Base-by-base conservation (phyloP, 2,797 vertebrate genomes). In the Phaenicophaeus curvirostris region DNA sequence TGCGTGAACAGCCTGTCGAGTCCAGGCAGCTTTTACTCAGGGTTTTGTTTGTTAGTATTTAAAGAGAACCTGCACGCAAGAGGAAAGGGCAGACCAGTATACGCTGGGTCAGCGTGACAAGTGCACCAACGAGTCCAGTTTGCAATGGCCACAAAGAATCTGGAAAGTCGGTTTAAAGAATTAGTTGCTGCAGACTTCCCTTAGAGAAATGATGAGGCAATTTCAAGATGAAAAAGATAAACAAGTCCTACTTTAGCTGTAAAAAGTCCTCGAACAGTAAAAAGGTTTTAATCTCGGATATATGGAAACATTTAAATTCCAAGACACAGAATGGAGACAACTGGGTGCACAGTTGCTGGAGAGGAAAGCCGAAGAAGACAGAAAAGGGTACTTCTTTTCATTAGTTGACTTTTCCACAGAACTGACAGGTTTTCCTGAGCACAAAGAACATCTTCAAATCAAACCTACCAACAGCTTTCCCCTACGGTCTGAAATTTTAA, bases 391-490 rank as follows among this genome's bases (percentile, higher is more conserved):
- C 55, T 95, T 91, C 13, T 82, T 95, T 75, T 77, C 42, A 41
- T 87, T 95, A 92, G 90, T 16, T 86, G 48, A 76, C 57, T 90
- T 92, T 58, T 92, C 79, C 94, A 85, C 72, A 92, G 85, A 93
- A 91, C 44, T 30, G 58, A 93, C 31, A 74, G 37, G 53, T 24
- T 83, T 85, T 57, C 81, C 5, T 67, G 48, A 89, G 75, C 86
- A 96, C 76, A 97, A 94, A 95, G 93, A 94, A 96, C 2, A 15
- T 59, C 95, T 95, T 96, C 85, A 63, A 95, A 41, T 76, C 87
- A 93, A 80, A 95, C 74, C 74, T 75, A 94, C 39, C 62, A 92
- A 80, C 0, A 3, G 21, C n/a, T 66, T 87, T 87, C 39, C 46
- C 39, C 86, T 67, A 42, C n/a, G 44, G 53, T 73, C 41, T 90